Base-by-base conservation (phyloP, 2,888 invertebrate species). In the Ochropacha duplaris region DNA sequence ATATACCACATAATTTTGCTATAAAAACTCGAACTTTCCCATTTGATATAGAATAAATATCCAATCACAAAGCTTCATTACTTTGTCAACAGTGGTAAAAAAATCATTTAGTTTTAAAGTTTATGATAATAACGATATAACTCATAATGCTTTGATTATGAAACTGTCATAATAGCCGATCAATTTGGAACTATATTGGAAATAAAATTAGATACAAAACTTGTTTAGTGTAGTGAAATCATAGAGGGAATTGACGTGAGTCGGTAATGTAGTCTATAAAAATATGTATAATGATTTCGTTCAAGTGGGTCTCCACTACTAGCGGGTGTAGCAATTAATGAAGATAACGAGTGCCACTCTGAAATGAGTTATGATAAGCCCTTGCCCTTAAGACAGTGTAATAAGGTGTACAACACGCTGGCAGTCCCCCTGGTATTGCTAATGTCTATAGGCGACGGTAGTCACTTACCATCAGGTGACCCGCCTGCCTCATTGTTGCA, bases 171-270 rank as follows among this genome's bases (percentile, higher is more conserved):
- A 80, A 78, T 72, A 79, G 69, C 54, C 72, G 61, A 75, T 77
- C 74, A 76, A 76, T 75, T 79, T 63, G 65, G 62, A 56, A 80
- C 64, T 74, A 72, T 79, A 81, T 76, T 78, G 66, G 64, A 71
- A 68, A 75, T 81, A 76, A 79, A 76, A 78, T 76, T 76, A 74
- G 76, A 72, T 71, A 80, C 66, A 64, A 73, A 79, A 76, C 72
- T 70, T 72, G 75, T 76, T 74, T 72, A 62, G 75, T 66, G 64
- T 67, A 65, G 68, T 71, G 74, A 72, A 72, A 78, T 78, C 74
- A 68, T 61, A 65, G 74, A 58, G 59, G 54, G 58, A 59, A 60
- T 57, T 60, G 67, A 69, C 66, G 56, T 58, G 57, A 54, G 57
- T 44, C 50, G 66, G 31, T 31, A 31, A 52, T 70, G 59, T 71